Evolutionary conservation across 2,113 vertebrate species (phyloP).

Genomic region (Aegypius monachus): DNA sequence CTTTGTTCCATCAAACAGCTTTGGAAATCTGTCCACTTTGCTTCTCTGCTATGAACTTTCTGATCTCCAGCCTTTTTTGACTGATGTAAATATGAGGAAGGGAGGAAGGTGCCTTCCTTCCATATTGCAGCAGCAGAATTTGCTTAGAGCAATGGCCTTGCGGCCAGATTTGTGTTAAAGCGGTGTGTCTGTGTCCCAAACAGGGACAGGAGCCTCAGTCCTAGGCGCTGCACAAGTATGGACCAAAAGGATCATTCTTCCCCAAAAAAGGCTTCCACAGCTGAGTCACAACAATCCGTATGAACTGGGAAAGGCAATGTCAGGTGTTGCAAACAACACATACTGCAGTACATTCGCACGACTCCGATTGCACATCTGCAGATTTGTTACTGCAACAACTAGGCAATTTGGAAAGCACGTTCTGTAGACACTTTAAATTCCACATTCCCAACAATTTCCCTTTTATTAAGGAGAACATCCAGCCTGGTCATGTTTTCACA

Average conservation of each 20-base stretch:
- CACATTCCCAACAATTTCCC: background rate
- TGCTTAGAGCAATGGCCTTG: background rate
- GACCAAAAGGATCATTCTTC: background rate
- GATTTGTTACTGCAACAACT: background rate
- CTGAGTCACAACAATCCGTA: background rate
- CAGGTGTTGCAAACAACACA: background rate
- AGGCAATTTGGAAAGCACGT: background rate
- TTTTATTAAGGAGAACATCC: background rate
- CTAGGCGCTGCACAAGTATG: background rate
- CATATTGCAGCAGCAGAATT: background rate
- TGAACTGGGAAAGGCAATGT: background rate
- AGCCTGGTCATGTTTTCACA: background rate
- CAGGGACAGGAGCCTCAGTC: background rate
- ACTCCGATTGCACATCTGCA: background rate
- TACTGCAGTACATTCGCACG: fast-evolving
- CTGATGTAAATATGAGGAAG: fast-evolving
- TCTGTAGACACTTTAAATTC: background rate
- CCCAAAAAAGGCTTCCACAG: background rate
- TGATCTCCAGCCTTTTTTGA: background rate
- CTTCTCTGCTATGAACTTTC: background rate
- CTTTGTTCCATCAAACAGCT: background rate
- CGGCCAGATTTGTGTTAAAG: background rate
- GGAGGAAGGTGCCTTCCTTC: background rate
- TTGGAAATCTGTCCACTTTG: background rate
- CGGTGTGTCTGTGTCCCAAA: fast-evolving